Percentiles rank a stretch among this genome's conserved stretches.
These are phyloP conservation scores for Caenorhabditis sulstoni DNA, from an alignment of 2,888 invertebrate species.

Conservation along the genomic window DNA sequence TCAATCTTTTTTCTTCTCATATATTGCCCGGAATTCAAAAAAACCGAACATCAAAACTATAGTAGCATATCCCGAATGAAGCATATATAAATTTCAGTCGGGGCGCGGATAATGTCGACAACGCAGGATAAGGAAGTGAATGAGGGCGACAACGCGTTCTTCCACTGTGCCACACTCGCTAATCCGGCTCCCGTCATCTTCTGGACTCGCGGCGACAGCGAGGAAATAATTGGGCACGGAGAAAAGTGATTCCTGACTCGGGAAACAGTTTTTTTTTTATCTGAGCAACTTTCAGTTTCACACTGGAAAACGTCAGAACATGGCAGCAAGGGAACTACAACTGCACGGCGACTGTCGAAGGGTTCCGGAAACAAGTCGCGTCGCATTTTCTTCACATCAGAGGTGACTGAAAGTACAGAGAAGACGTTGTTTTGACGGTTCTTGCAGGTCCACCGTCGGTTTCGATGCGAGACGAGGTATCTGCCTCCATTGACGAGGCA, in stretches of 20 bases:
- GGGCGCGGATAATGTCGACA: slow-evolving; percentile 74
- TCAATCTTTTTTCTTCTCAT: no score
- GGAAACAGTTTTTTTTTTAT: no score
- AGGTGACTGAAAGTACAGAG: slow-evolving; percentile 55
- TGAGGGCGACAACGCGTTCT: slow-evolving; percentile 72
- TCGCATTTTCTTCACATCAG: slow-evolving; percentile 75
- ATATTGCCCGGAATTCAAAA: no score
- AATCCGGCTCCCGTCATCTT: slow-evolving; percentile 74
- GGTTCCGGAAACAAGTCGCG: slow-evolving; percentile 70
- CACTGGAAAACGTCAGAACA: slow-evolving; percentile 70
- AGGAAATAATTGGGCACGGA: slow-evolving; percentile 70
- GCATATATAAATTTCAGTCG: slow-evolving; percentile 71
- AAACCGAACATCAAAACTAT: no score
- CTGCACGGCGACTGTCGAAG: slow-evolving; percentile 75
- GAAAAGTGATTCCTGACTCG: slow-evolving; percentile 62
- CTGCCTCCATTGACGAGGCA: slow-evolving; percentile 62
- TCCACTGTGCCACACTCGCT: slow-evolving; percentile 75
- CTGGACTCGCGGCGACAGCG: slow-evolving; percentile 73
- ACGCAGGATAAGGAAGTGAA: slow-evolving; percentile 75
- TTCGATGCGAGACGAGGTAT: slow-evolving; percentile 52
- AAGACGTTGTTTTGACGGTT: not conserved
- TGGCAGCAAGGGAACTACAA: slow-evolving; percentile 78
- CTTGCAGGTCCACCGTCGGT: slow-evolving; percentile 70
- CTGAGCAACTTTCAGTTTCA: slow-evolving; percentile 62
- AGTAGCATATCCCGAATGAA: no score